Evolutionary conservation across 2,797 vertebrate genomes (phyloP), one percentile per base, ranked within the genome.

Genomic region (Microctenopoma lineatum): DNA sequence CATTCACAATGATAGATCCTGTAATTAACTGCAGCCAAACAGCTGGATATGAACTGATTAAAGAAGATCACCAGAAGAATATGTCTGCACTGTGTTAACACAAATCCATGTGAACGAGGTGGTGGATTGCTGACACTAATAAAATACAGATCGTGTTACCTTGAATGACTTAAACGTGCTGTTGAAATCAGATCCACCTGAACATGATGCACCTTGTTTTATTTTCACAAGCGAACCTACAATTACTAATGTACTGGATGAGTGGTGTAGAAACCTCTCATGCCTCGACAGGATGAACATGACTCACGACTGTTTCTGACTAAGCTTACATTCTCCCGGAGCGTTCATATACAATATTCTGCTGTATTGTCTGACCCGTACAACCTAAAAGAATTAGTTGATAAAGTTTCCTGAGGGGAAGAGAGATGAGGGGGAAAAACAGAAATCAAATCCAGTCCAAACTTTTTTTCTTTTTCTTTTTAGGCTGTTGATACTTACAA

Each of bases 241-340:
- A 42, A 18, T 72, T 79, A 72, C 54, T 46, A 41, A 79, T 14
- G 53, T 18, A 3, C 39, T 4, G 18, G 55, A n/a, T 57, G 72
- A 50, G 32, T 16, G 38, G 18, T 60, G 62, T 3, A 65, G 77
- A 77, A 77, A 68, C 57, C 18, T 46, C 16, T 89, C 86, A n/a
- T 80, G 86, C 62, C 84, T 62, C 4, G 76, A 88, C 92, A 92
- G 60, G 88, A 85, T 36, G 9, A 39, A 58, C 21, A 36, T 94
- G 88, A 93, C 75, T 93, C 89, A 92, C 10, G 38, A 58, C 42
- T 51, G 60, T 79, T 60, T 75, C 47, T 85, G 79, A 79, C 63
- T 58, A 64, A 84, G 62, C 44, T 61, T 52, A 10, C 32, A 18
- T 61, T 51, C 48, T 36, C 36, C n/a, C 41, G 8, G 21, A 59